Conservation (phyloP, 30 jellyfish, hydroid and myxozoan genomes). For the Sanderia malayensis region DNA sequence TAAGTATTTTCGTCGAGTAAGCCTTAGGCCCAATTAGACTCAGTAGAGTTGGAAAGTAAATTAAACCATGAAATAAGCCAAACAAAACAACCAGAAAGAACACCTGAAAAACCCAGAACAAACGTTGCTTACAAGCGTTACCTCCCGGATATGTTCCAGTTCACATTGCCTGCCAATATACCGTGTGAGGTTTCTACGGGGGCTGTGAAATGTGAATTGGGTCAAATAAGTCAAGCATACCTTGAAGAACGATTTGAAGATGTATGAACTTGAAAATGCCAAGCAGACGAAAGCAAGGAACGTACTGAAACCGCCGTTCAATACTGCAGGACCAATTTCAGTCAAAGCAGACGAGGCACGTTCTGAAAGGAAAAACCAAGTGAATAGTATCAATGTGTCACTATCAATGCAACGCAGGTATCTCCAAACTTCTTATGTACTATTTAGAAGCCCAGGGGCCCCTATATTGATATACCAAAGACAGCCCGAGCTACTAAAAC, state of each 20-base stretch:
- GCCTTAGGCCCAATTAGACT: slow-evolving; percentile 83
- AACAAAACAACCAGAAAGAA: slow-evolving; percentile 79
- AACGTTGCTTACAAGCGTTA: not conserved
- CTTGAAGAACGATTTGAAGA: slow-evolving; percentile 85
- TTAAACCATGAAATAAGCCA: slow-evolving; percentile 89
- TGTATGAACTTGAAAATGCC: slow-evolving; percentile 78
- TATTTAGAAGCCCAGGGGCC: no score
- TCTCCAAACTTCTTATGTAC: no score
- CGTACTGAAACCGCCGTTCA: slow-evolving; percentile 93
- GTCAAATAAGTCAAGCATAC: slow-evolving; percentile 27
- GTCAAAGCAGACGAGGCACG: slow-evolving; percentile 72
- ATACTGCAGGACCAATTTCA: slow-evolving; percentile 94
- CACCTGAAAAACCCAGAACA: slow-evolving; percentile 41
- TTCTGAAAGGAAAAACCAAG: slow-evolving; percentile 28
- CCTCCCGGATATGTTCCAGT: not conserved
- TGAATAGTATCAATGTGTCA: no score
- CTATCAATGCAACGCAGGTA: no score
- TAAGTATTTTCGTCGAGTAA: slow-evolving; percentile 13
- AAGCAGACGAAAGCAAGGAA: slow-evolving; percentile 74
- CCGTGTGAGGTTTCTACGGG: no score
- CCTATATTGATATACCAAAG: no score
- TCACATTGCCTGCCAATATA: not conserved
- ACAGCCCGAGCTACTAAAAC: no score
- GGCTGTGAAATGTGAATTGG: no score
- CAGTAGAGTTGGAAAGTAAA: slow-evolving; percentile 74